Evolutionary conservation across 2,113 vertebrate genomes (phyloP).

Genomic region (pig (Sus scrofa)): T2T-Sscrofa CM000818.6:24288001-24288500

Average conservation of each 20-base stretch:
- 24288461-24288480: slow-evolving; percentile 71
- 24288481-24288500: slow-evolving; percentile 66
- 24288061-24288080: slow-evolving; percentile 53
- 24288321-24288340: slow-evolving; percentile 68
- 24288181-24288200: slow-evolving; percentile 63
- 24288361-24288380: slow-evolving; percentile 74
- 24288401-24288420: slow-evolving; percentile 56
- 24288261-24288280: slow-evolving; percentile 45
- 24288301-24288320: slow-evolving; percentile 70
- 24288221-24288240: slow-evolving; percentile 61
- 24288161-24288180: slow-evolving; percentile 14
- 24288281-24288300: slow-evolving; percentile 63
- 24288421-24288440: slow-evolving; percentile 56
- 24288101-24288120: slow-evolving; percentile 63
- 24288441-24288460: slow-evolving; percentile 70
- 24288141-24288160: slow-evolving; percentile 67
- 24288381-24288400: slow-evolving; percentile 69
- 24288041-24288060: slow-evolving; percentile 55
- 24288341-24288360: slow-evolving; percentile 66
- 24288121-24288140: slow-evolving; percentile 53
- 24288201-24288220: slow-evolving; percentile 59
- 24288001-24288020: slow-evolving; percentile 63
- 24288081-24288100: slow-evolving; percentile 64
- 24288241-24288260: slow-evolving; percentile 49
- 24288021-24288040: slow-evolving; percentile 59